Percentiles rank a stretch among this genome's conserved stretches.
Conservation (phyloP, 2,888 invertebrate species). For the Caradrina clavipalpis region DNA sequence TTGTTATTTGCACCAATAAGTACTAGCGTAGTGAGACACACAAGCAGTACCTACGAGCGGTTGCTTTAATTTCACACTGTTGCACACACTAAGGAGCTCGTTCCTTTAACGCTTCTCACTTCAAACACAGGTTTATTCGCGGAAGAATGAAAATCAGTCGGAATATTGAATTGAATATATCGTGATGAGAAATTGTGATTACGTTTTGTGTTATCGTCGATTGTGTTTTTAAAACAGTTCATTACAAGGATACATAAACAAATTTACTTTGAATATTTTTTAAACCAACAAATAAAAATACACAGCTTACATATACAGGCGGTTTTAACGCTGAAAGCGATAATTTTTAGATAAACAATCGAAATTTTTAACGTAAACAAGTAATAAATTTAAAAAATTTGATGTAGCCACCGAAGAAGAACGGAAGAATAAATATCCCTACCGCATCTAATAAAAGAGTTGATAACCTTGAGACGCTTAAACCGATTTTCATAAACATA, state of each 20-base stretch:
- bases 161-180: not conserved
- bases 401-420: too few species aligned
- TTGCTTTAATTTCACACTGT: not conserved
- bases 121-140: constrained; percentile 10
- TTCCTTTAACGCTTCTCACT: not conserved
- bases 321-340: not conserved
- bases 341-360: not conserved
- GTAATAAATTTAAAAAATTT: too few species aligned
- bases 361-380: not conserved
- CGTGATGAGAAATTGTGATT: not conserved
- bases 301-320: too few species aligned
- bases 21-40: not conserved
- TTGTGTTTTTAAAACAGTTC: not conserved
- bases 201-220: not conserved
- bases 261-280: not conserved
- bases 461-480: too few species aligned
- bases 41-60: too few species aligned
- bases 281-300: not conserved
- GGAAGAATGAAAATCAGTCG: constrained; percentile 5
- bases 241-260: not conserved
- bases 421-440: too few species aligned
- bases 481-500: too few species aligned
- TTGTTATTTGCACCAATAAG: not conserved
- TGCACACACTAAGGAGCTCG: not conserved
- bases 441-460: too few species aligned